These are phyloP conservation scores for Eulacestoma nigropectus DNA, from an alignment of 2,113 vertebrate genomes.

Conservation along the genomic window DNA sequence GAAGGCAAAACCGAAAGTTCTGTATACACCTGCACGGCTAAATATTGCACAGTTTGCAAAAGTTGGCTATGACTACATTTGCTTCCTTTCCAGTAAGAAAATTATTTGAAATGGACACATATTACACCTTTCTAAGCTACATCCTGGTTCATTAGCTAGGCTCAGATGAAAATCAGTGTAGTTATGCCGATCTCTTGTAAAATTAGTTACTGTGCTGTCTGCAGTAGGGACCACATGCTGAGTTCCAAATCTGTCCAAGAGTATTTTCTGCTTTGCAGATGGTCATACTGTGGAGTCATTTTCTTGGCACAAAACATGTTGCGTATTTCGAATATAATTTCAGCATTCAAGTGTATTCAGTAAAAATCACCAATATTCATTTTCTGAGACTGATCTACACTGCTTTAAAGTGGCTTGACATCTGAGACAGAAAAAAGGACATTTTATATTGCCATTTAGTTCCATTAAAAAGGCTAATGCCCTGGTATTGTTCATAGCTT, in stretches of 20 bases:
- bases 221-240: conserved; percentile 4
- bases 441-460: not conserved
- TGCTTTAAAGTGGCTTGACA: not conserved
- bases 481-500: not conserved
- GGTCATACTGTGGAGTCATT: not conserved
- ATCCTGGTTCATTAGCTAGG: not conserved
- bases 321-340: not conserved
- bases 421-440: not conserved
- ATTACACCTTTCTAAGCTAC: not conserved
- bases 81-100: not conserved
- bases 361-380: not conserved
- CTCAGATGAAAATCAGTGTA: not conserved
- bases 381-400: not conserved
- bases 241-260: conserved; percentile 15
- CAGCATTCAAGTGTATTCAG: not conserved
- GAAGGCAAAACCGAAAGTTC: not conserved
- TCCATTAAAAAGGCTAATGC: conserved; percentile 2
- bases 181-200: not conserved
- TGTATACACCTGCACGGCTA: not conserved
- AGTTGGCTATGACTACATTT: not conserved
- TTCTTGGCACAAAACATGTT: conserved; percentile 16
- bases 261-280: conserved; percentile 44
- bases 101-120: not conserved
- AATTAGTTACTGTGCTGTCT: conserved; percentile 1
- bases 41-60: not conserved